Base-by-base conservation (phyloP, 64 coral and sea anemone genomes). In the Montipora efflorescens region DNA sequence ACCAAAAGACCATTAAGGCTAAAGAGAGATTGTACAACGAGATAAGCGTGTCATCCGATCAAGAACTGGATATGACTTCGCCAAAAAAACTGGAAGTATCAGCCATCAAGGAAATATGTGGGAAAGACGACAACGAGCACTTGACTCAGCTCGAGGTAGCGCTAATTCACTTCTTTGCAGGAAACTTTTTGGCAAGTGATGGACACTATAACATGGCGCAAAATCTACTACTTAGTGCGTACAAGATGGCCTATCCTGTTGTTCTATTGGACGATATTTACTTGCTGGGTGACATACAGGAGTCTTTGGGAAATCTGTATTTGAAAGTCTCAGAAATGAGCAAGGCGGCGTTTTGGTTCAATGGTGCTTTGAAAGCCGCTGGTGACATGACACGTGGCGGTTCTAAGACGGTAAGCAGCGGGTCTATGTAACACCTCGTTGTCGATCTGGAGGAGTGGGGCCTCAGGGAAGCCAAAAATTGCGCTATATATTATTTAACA, bases 331-430 rank as follows among this genome's bases (percentile, higher is more conserved):
- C 69, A 51, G 76, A 91, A 55, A 87, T 76, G 13, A 87, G 69
- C 52, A 97, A 48, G n/a, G 96, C 96, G 7, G 96, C 70, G 48
- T 89, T 89, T 50, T 97, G 96, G 96, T 95, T 95, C 16, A 94
- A 59, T 5, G 88, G 92, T 15, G 96, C 93, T 20, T 47, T 97
- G 28, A 97, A 95, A 47, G 91, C 96, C 28, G 77, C 71, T 0
- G 15, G 69, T 0, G 96, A 97, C 79, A 76, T 94, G 75, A 74
- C 96, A 13, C 67, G 25, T 11, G 36, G 36, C 77, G 67, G 83
- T 5, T 21, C 47, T 58, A 83, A 97, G 43, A 95, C 82, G 96
- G 96, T 97, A 79, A 80, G 53, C 16, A 57, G 11, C 11, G 53
- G 53, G 53, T 57, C 53, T 11, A 57, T 12, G 13, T 64, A 11